Evolutionary conservation across 2,888 invertebrate species (phyloP).

Genomic region (Andrena praecox): DNA sequence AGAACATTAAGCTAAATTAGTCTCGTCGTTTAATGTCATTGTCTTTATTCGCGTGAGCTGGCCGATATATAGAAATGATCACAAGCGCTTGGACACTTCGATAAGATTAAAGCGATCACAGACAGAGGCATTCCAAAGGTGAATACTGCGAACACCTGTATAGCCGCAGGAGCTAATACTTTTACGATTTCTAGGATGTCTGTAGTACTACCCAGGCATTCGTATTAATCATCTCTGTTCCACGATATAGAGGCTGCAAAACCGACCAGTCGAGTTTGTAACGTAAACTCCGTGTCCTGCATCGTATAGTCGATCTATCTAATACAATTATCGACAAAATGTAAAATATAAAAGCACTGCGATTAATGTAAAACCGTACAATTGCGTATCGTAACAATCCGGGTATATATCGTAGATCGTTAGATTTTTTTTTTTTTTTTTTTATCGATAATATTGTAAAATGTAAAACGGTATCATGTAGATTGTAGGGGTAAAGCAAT

Average conservation of each 20-base stretch:
- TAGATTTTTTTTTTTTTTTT: constrained; percentile 21
- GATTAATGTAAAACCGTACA: constrained; percentile 53
- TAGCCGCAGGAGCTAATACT: constrained; percentile 73
- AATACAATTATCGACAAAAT: constrained; percentile 51
- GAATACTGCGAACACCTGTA: constrained; percentile 72
- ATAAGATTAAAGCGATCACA: constrained; percentile 81
- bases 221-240: constrained; percentile 69
- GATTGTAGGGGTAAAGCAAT: constrained; percentile 36
- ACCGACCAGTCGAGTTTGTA: constrained; percentile 73
- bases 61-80: constrained; percentile 58
- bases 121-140: constrained; percentile 78
- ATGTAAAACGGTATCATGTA: constrained; percentile 56
- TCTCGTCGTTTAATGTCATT: constrained; percentile 65
- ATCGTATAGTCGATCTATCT: constrained; percentile 61
- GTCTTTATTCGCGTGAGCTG: constrained; percentile 54
- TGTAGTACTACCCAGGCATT: constrained; percentile 71
- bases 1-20: constrained; percentile 70
- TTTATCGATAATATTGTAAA: constrained; percentile 55
- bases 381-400: constrained; percentile 60
- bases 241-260: constrained; percentile 73
- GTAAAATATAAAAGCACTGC: constrained; percentile 50
- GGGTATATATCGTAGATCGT: constrained; percentile 51
- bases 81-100: constrained; percentile 80
- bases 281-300: constrained; percentile 72
- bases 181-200: constrained; percentile 70